Base-by-base conservation (phyloP, 2,113 vertebrate species). In the Odocoileus hemionus region DNA sequence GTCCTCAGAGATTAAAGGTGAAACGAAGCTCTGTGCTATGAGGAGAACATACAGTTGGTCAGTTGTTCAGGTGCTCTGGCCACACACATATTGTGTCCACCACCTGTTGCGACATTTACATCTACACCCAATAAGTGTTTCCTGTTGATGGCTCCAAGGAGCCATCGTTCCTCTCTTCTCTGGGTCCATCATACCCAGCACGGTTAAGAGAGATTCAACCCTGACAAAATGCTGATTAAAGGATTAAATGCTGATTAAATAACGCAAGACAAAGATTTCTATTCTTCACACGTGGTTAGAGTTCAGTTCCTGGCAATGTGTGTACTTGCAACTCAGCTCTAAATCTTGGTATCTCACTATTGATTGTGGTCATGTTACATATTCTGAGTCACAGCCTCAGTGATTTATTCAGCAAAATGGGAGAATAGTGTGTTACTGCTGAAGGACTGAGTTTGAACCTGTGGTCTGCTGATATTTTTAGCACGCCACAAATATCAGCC, bases 1-100 rank as follows among this genome's bases (percentile, higher is more conserved):
- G 78, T 95, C 93, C 92, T 97, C 64, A 33, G 3, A 39, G 78
- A 96, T 23, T 30, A 85, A 70, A 93, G 78, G 91, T 84, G 82
- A 84, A 78, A 84, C 79, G 52, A 43, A 94, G 39, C 14, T 55
- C 39, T 85, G 43, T 28, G 28, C 30, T 50, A 4, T 9, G 16
- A 90, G 74, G 57, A 92, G 70, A 33, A 91, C 74, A 33, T 3
- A 16, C 70, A 45, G 28, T 3, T 5, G n/a, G 14, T 15, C 74
- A 19, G 30, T 10, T 61, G 64, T 30, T 57, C 19, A 25, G 23
- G 17, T 16, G 13, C 15, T 28, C 14, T 67, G 39, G 47, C 26
- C 19, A 80, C 11, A 4, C 25, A 60, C 21, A 61, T 58, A 67
- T 11, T 9, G 1, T 14, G 16, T 21, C 78, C 21, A 12, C 36